Percentiles rank a stretch among this genome's conserved stretches.
Conservation (phyloP, 2,797 vertebrate genomes). For the Megalops cyprinoides region DNA sequence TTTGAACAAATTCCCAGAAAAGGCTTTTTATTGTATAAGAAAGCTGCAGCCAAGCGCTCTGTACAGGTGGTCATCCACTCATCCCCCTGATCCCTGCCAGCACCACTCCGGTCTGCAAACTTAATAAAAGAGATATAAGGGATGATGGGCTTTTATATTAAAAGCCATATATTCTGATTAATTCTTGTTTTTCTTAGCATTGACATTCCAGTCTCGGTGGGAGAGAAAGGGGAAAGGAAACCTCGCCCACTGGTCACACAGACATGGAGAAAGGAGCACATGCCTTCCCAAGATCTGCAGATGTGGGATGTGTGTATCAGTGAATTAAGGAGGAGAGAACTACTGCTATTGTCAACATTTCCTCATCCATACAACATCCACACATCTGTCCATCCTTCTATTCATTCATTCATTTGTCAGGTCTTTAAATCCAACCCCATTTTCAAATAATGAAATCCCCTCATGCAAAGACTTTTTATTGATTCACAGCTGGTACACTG, state of each 20-base stretch:
- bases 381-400: background rate
- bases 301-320: background rate
- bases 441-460: background rate
- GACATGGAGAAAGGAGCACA: background rate
- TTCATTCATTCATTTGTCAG: background rate
- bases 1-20: conserved; percentile 80
- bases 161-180: conserved; percentile 90
- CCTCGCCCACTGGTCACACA: background rate
- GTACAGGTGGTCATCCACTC: conserved; percentile 60
- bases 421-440: background rate
- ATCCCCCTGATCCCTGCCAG: conserved; percentile 76
- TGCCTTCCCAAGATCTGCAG: too few relatives aligned
- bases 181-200: conserved; percentile 68
- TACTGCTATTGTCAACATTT: background rate
- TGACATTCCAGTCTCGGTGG: conserved; percentile 45
- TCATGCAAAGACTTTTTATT: background rate
- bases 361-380: background rate
- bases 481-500: background rate
- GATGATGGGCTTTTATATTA: conserved; percentile 79
- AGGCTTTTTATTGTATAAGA: conserved; percentile 82
- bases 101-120: conserved; percentile 78
- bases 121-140: conserved; percentile 80
- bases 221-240: conserved; percentile 11
- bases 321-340: background rate
- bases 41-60: conserved; percentile 53